Evolutionary conservation across 2,797 vertebrate genomes (phyloP), one percentile per base, ranked within the genome.

Genomic region (Scleropages formosus): DNA sequence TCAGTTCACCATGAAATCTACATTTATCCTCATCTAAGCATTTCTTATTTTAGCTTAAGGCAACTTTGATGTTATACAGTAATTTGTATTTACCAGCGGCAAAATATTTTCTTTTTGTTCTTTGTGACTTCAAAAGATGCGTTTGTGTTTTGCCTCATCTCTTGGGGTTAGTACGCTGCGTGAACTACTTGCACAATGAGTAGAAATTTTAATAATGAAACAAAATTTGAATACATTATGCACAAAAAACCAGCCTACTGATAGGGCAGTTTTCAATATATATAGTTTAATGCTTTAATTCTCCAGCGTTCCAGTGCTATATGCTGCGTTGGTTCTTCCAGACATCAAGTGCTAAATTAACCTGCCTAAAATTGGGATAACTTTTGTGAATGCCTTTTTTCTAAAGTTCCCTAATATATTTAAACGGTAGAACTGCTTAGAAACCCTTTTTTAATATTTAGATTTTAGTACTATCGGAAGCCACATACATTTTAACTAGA

Each of bases 121-220:
- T 77, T 77, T 69, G 58, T 64, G 76, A 78, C 80, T 80, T 79
- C 62, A 80, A 79, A 70, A 82, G 71, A 72, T 78, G 47, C 60
- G 75, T 78, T 78, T 69, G 74, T 46, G 56, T 68, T 74, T 78
- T 70, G 66, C 74, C 68, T 77, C 70, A 75, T 81, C 74, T 47
- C 68, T 73, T 27, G 63, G 75, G 74, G 77, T 66, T 53, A 46
- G 27, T 16, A 39, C 49, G n/a, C 47, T 31, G 3, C 39, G 31
- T 58, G 64, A 60, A 49, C 8, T 27, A 18, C 63, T 66, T 16
- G 16, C 44, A 27, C 24, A 20, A 39, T 53, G 66, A 76, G 39
- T 60, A 26, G 3, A 18, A 49, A 51, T 27, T n/a, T 63, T 64
- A 20, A 39, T 56, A 53, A 49, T 31, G 24, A 73, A 11, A 60